phyloP scores from a whole-genome alignment of 2,888 invertebrate genomes.

The Hyposoter didymator region DNA sequence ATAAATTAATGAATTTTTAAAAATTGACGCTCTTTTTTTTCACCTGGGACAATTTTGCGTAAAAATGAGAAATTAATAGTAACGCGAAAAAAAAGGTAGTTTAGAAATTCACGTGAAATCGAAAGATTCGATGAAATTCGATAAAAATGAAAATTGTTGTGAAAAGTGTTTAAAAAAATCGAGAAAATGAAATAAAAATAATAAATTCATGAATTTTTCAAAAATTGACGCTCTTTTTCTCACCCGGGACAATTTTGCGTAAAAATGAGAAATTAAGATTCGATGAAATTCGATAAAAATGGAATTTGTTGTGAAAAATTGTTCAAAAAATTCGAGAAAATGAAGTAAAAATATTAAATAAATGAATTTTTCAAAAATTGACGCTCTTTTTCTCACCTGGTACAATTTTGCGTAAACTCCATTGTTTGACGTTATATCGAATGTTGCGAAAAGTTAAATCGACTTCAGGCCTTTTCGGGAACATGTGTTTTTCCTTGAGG shows the following conservation, averaged over 20 bases:
- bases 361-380: not conserved
- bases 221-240: conserved; percentile 76
- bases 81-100: not conserved
- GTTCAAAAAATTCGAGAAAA: too few relatives aligned
- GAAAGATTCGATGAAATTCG: too few relatives aligned
- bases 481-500: conserved; percentile 82
- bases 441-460: conserved; percentile 89
- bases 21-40: too few relatives aligned
- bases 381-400: conserved; percentile 85
- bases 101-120: not conserved
- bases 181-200: too few relatives aligned
- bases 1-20: too few relatives aligned
- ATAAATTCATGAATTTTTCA: not conserved
- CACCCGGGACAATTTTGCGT: conserved; percentile 87
- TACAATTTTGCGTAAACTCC: conserved; percentile 86
- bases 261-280: conserved; percentile 73
- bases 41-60: too few relatives aligned
- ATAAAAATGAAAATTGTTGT: too few relatives aligned
- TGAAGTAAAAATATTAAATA: too few relatives aligned
- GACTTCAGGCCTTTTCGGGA: conserved; percentile 87
- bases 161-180: too few relatives aligned
- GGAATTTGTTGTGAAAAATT: too few relatives aligned
- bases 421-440: conserved; percentile 87
- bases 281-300: too few relatives aligned
- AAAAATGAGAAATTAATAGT: not conserved